phyloP scores from a whole-genome alignment of 1,140 invertebrate species.

The Oryctes rhinoceros region DNA sequence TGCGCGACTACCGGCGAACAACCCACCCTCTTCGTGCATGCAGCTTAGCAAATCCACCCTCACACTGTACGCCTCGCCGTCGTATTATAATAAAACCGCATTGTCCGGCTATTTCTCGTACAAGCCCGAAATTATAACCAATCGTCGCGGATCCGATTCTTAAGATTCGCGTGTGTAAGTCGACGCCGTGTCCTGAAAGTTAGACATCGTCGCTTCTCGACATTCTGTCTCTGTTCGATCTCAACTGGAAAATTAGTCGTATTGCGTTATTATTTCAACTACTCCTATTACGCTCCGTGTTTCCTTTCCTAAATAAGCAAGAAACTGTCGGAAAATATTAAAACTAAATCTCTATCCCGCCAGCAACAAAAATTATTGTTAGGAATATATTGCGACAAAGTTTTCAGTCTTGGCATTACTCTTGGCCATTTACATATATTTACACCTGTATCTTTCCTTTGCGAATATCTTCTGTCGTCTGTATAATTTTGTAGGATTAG shows the following conservation, averaged over 20 bases:
- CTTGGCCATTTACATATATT: no score
- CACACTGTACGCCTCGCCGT: not conserved
- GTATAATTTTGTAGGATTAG: no score
- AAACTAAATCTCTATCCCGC: no score
- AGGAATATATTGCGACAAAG: no score
- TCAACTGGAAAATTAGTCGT: slow-evolving; percentile 9
- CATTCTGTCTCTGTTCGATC: not conserved
- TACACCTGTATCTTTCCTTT: no score
- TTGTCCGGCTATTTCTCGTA: not conserved
- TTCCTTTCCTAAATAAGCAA: no score
- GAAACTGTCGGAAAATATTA: no score
- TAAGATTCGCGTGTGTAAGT: not conserved
- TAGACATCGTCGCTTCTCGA: not conserved
- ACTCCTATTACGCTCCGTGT: not conserved
- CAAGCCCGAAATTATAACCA: slow-evolving; percentile 12
- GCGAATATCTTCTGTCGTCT: no score
- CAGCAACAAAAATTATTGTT: no score
- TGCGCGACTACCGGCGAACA: slow-evolving; percentile 43
- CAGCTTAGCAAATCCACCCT: slow-evolving; percentile 19
- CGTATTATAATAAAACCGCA: not conserved
- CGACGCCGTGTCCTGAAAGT: not conserved
- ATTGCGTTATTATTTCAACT: not conserved
- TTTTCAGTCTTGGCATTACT: no score
- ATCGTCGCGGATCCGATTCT: not conserved
- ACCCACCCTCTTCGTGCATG: slow-evolving; percentile 42